Conservation (phyloP, 2,888 invertebrate genomes). For the Caenorhabditis sp. region DNA sequence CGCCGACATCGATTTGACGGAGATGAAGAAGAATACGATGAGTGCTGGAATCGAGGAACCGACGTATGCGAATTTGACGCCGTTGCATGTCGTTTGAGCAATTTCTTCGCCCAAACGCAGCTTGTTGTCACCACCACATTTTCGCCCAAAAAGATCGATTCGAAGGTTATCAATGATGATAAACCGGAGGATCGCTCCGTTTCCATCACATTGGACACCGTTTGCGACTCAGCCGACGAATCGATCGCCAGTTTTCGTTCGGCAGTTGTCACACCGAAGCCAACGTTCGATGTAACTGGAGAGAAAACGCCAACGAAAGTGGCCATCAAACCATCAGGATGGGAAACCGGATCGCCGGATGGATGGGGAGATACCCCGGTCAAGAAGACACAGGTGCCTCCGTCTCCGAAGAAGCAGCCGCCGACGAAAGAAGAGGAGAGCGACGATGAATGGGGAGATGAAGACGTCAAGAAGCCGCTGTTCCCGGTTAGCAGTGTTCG, state of each 20-base stretch:
- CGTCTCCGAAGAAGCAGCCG: not conserved
- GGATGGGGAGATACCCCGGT: slow-evolving; percentile 15
- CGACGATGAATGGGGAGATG: not conserved
- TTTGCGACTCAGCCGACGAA: slow-evolving; percentile 1
- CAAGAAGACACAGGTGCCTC: not conserved
- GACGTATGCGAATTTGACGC: slow-evolving; percentile 1
- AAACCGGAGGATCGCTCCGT: no score
- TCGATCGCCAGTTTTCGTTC: slow-evolving; percentile 26
- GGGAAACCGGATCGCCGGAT: not conserved
- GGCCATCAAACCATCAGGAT: not conserved
- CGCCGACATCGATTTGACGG: slow-evolving; percentile 6
- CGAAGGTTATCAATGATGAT: no score
- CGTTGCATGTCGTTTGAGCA: not conserved
- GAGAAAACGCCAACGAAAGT: slow-evolving; percentile 27
- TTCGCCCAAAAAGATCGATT: no score
- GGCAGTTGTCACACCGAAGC: slow-evolving; percentile 10
- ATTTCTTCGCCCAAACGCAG: no score
- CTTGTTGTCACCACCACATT: no score
- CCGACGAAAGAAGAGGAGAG: not conserved
- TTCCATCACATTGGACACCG: slow-evolving; percentile 1
- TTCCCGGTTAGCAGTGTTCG: not conserved
- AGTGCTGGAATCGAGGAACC: not conserved
- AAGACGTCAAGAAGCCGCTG: not conserved
- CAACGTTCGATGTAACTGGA: slow-evolving; percentile 20
- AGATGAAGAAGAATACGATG: slow-evolving; percentile 2